These are phyloP conservation scores for Linnaemya vulpina DNA, from an alignment of 2,888 invertebrate genomes.

Conservation along the genomic window DNA sequence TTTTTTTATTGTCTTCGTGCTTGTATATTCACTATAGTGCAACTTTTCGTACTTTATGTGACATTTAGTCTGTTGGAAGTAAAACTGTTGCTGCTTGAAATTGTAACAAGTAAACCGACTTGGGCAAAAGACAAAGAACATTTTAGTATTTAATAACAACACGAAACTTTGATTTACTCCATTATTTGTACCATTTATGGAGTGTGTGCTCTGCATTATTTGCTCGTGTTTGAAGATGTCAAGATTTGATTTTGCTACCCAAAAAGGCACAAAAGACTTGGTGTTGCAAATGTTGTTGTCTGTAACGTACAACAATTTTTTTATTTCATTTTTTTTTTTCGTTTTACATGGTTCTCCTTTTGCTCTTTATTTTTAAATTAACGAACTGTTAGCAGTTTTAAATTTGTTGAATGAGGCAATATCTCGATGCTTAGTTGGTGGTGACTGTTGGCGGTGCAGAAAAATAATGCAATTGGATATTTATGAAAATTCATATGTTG, in stretches of 20 bases:
- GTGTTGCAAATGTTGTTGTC: conserved; percentile 41
- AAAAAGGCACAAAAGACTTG: conserved; percentile 25
- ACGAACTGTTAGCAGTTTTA: conserved; percentile 63
- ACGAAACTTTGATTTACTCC: conserved; percentile 30
- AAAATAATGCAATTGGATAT: not conserved
- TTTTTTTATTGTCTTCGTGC: conserved; percentile 19
- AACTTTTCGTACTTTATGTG: conserved; percentile 66
- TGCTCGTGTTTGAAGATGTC: conserved; percentile 60
- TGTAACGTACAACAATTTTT: not conserved
- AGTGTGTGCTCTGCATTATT: conserved; percentile 41
- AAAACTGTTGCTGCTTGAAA: conserved; percentile 42
- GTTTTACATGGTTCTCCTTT: conserved; percentile 13
- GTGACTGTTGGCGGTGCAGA: conserved; percentile 1
- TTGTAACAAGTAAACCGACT: conserved; percentile 32
- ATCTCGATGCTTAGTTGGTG: conserved; percentile 66
- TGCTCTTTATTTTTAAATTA: conserved; percentile 35
- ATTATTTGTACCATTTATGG: conserved; percentile 59
- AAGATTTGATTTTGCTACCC: conserved; percentile 31
- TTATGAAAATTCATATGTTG: too few relatives aligned
- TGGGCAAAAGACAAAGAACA: conserved; percentile 37
- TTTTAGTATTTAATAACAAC: conserved; percentile 33
- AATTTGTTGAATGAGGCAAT: conserved; percentile 68
- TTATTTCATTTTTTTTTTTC: not conserved
- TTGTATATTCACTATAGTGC: conserved; percentile 50
- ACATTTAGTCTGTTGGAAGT: conserved; percentile 49